Percentiles rank a stretch among this genome's conserved stretches.
Evolutionary conservation across 2,797 vertebrate species (phyloP).

Genomic region (Zalophus californianus): DNA sequence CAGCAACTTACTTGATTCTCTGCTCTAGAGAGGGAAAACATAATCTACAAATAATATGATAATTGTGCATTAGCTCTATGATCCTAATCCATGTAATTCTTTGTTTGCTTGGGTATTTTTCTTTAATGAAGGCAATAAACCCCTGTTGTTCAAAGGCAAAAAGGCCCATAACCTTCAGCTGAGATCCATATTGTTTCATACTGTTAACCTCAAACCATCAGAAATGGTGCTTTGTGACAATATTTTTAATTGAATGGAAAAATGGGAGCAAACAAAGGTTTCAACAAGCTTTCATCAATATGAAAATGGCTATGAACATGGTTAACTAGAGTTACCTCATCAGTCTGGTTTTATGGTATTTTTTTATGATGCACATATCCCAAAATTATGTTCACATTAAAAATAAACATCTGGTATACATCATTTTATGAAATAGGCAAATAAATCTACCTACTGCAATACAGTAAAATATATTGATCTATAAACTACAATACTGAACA

Average conservation of each 20-base stretch:
- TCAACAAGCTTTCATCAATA: slow-evolving; percentile 45
- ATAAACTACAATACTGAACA: slow-evolving; percentile 69
- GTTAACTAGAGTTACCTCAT: slow-evolving; percentile 62
- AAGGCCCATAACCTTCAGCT: not conserved
- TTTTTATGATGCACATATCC: slow-evolving; percentile 69
- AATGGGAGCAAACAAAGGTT: slow-evolving; percentile 28
- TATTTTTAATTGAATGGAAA: not conserved
- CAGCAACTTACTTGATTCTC: not conserved
- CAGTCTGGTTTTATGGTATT: slow-evolving; percentile 62
- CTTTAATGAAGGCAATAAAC: not conserved
- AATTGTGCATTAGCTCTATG: not conserved
- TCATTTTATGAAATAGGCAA: slow-evolving; percentile 68
- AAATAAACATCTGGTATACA: slow-evolving; percentile 73
- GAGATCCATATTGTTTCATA: not conserved
- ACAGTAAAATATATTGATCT: slow-evolving; percentile 65
- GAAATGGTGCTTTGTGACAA: not conserved
- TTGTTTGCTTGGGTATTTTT: not conserved
- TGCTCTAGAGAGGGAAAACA: not conserved
- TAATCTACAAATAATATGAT: not conserved
- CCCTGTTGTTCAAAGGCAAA: not conserved
- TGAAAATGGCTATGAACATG: slow-evolving; percentile 36
- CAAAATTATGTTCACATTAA: slow-evolving; percentile 73
- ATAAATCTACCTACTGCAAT: slow-evolving; percentile 65
- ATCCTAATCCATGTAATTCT: not conserved
- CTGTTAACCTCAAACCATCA: not conserved